These are phyloP conservation scores for Podiceps cristatus DNA, from an alignment of 2,113 vertebrate species.

Conservation along the genomic window DNA sequence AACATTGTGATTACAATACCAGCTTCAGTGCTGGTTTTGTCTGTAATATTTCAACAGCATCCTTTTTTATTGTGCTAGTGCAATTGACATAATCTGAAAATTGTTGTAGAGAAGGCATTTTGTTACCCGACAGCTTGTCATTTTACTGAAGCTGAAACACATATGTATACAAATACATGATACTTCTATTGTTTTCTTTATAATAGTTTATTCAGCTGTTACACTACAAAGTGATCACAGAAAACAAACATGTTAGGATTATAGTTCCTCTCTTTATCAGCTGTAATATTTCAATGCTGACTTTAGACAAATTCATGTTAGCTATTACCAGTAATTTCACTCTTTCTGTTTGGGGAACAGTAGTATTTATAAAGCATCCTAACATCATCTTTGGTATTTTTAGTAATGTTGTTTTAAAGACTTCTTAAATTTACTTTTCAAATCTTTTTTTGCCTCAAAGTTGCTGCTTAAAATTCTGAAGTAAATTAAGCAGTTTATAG, in stretches of 20 bases:
- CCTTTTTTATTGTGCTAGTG: neutral
- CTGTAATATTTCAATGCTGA: neutral
- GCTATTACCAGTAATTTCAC: neutral
- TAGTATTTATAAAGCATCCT: neutral
- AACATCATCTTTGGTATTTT: neutral
- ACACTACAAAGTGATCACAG: neutral
- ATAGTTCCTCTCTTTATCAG: neutral
- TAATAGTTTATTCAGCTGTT: neutral
- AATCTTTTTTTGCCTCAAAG: neutral
- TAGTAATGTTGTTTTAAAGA: neutral
- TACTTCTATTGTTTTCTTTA: neutral
- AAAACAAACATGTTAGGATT: neutral
- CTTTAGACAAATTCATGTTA: neutral
- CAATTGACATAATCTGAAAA: neutral
- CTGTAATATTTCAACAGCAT: neutral
- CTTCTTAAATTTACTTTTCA: neutral
- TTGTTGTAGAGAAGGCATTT: neutral
- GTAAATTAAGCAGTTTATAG: neutral
- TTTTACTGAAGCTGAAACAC: neutral
- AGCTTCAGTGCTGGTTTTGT: neutral
- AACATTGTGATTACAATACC: neutral
- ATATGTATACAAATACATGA: neutral
- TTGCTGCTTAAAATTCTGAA: neutral
- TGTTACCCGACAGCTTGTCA: neutral
- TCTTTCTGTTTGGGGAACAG: neutral